Evolutionary conservation across 2,797 vertebrate genomes (phyloP).

Genomic region (Micromesistius poutassou): DNA sequence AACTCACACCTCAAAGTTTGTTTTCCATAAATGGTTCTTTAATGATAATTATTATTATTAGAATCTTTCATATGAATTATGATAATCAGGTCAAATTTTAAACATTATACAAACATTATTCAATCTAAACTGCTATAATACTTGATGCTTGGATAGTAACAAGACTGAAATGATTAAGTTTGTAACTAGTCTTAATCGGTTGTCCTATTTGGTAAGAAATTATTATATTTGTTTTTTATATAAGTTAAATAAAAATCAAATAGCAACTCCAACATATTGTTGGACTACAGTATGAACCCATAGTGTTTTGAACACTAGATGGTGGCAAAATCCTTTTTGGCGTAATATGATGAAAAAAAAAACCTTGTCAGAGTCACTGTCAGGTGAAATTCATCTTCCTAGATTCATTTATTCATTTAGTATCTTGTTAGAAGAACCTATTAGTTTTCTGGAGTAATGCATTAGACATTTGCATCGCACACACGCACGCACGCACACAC

Average conservation of each 20-base stretch:
- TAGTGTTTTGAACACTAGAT: slow-evolving; percentile 59
- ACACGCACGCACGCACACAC: background rate
- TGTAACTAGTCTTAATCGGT: background rate
- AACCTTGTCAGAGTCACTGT: background rate
- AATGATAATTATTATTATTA: too few relatives aligned
- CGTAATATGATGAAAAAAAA: background rate
- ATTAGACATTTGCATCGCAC: background rate
- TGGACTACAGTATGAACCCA: background rate
- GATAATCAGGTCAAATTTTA: too few relatives aligned
- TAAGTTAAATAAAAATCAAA: background rate
- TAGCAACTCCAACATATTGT: background rate
- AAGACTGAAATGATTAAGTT: background rate
- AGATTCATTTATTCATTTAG: background rate
- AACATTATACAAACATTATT: too few relatives aligned
- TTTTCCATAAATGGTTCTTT: too few relatives aligned
- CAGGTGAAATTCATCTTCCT: background rate
- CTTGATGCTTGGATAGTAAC: background rate
- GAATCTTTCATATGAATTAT: too few relatives aligned
- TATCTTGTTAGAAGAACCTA: background rate
- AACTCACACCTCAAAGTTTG: too few relatives aligned
- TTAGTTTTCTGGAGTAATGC: background rate
- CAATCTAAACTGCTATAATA: too few relatives aligned
- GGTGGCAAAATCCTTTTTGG: slow-evolving; percentile 40
- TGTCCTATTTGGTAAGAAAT: background rate
- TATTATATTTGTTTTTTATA: background rate